These are phyloP conservation scores for Papilio machaon DNA, from an alignment of 1,140 invertebrate species.

Conservation along the genomic window DNA sequence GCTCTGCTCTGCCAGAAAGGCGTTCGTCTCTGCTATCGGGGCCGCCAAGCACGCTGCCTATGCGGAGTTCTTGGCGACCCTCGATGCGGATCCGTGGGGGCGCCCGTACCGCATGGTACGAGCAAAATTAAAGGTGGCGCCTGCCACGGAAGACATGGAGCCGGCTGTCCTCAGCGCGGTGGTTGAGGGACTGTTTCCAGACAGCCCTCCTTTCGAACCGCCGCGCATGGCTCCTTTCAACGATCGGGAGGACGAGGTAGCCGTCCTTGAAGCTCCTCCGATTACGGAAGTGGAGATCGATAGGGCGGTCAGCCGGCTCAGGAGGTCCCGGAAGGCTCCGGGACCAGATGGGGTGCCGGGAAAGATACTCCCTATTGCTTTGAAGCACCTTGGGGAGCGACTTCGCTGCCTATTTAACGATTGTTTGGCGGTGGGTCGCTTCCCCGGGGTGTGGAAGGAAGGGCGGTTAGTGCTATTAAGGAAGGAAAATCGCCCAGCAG, in stretches of 20 bases:
- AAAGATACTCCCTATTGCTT: background rate
- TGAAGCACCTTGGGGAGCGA: background rate
- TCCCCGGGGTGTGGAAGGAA: background rate
- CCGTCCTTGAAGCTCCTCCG: background rate
- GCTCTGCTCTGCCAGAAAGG: background rate
- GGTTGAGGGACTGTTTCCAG: background rate
- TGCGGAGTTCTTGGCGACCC: background rate
- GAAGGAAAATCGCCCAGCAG: background rate
- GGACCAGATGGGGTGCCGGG: background rate
- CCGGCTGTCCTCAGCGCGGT: conserved; percentile 1
- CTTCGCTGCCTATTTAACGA: background rate
- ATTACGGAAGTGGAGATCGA: background rate
- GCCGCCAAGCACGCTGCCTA: background rate
- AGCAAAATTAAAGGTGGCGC: background rate
- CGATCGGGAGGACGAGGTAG: background rate
- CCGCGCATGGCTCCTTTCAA: conserved; percentile 1
- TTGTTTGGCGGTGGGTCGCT: background rate
- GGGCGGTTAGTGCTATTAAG: background rate
- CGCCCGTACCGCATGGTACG: background rate
- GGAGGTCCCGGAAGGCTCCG: background rate
- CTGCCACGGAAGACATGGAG: background rate
- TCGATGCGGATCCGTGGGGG: background rate
- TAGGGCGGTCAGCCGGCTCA: background rate
- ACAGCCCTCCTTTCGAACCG: background rate
- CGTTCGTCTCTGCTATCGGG: background rate